A percentile compares a stretch with the other conserved stretches of the same genome.
Evolutionary conservation across 2,113 vertebrate genomes (phyloP).

Genomic region (Pteronura brasiliensis): DNA sequence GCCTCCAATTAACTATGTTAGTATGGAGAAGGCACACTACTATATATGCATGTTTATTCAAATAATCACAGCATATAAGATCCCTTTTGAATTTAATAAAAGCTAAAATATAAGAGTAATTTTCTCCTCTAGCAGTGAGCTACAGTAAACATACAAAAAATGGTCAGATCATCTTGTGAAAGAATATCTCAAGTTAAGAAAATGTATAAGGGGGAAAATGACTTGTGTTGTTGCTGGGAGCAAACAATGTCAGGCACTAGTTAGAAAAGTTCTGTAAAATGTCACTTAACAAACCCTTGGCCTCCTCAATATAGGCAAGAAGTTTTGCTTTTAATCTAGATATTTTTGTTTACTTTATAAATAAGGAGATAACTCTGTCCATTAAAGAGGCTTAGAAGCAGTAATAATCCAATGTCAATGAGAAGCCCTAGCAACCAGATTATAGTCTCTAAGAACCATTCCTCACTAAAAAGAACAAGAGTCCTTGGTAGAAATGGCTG

Average conservation of each 20-base stretch:
- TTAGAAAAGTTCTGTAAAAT: slow-evolving; percentile 63
- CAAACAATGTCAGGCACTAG: slow-evolving; percentile 48
- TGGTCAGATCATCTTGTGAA: slow-evolving; percentile 38
- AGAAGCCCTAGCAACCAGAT: not conserved
- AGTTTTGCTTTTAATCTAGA: slow-evolving; percentile 41
- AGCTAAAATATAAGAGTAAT: slow-evolving; percentile 60
- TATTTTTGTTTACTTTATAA: not conserved
- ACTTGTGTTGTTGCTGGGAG: slow-evolving; percentile 57
- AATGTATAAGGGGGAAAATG: slow-evolving; percentile 9
- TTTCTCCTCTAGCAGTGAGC: slow-evolving; percentile 60
- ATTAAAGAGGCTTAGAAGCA: not conserved
- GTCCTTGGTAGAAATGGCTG: not conserved
- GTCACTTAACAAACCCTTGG: slow-evolving; percentile 39
- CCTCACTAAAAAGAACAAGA: not conserved
- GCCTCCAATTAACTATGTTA: not conserved
- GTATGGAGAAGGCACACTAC: not conserved
- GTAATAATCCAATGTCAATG: not conserved
- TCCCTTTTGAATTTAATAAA: slow-evolving; percentile 25
- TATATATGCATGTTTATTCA: not conserved
- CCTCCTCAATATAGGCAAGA: slow-evolving; percentile 1
- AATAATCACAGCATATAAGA: not conserved
- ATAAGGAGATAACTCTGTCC: not conserved
- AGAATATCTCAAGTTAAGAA: slow-evolving; percentile 64
- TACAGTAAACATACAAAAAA: slow-evolving; percentile 66
- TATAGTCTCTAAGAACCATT: not conserved